Percentiles rank a stretch among this genome's conserved stretches.
phyloP scores from a whole-genome alignment of 2,113 vertebrate species.

The Shinisaurus crocodilurus region DNA sequence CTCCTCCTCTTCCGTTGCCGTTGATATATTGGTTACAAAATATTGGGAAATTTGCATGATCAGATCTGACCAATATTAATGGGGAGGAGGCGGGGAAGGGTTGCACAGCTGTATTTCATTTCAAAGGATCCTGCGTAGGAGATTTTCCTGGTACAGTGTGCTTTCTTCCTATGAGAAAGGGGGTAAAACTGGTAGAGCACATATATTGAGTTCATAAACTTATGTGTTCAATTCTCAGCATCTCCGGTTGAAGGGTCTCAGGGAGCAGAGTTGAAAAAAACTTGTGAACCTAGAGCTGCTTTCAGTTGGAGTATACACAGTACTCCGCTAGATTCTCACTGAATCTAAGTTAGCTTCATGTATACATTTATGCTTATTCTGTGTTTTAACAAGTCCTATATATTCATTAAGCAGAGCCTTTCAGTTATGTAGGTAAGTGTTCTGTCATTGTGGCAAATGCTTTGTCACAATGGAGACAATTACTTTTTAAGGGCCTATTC shows the following conservation, averaged over 20 bases:
- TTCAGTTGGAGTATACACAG: neutral
- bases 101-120: neutral
- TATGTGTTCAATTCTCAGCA: neutral
- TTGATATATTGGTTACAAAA: conserved; percentile 9
- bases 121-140: neutral
- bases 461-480: conserved; percentile 9
- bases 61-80: neutral
- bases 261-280: neutral
- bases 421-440: neutral
- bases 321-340: neutral
- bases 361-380: neutral
- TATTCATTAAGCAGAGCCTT: neutral
- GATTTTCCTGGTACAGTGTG: neutral
- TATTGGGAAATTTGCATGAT: neutral
- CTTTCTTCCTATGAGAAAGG: neutral
- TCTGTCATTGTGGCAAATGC: neutral
- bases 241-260: neutral
- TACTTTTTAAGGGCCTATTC: neutral
- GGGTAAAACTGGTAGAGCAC: neutral
- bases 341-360: neutral
- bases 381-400: neutral
- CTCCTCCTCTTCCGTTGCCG: conserved; percentile 22
- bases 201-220: neutral
- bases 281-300: neutral
- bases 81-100: neutral